Base-by-base conservation (phyloP, 2,797 vertebrate species). In the Sebastiscus albofasciatus region DNA sequence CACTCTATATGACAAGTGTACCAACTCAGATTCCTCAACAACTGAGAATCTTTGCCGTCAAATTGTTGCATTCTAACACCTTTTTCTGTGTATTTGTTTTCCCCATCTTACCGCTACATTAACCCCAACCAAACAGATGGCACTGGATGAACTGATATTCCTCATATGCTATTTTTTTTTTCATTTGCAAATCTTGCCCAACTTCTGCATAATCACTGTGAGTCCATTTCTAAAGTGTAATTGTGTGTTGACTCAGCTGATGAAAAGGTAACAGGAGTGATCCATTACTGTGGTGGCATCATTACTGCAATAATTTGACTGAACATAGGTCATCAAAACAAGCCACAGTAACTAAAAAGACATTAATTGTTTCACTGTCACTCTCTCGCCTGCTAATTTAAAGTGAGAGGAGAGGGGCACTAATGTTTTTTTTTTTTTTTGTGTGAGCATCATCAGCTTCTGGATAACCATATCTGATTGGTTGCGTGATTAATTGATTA, bases 221-320 rank as follows among this genome's bases (percentile, higher is more conserved):
- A 85, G 77, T 76, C 62, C 13, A 64, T 85, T 88, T 84, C 73
- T 56, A 74, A 62, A 76, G 67, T 73, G 9, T 83, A 89, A 87
- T 85, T 89, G 78, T 90, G 4, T 49, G 16, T 49, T 82, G 84
- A 92, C 86, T 88, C 77, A 87, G 85, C 79, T 91, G 88, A 89
- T 90, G 85, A 82, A 91, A 87, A 82, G 86, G 76, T 77, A 91
- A 91, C 84, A 79, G 83, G 52, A 84, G 84, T 83, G 65, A 95
- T 95, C 89, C 87, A 92, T 95, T 92, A 94, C 82, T 87, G 90
- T 92, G 89, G 39, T 74, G 52, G 84, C 80, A 80, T 93, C 92
- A 94, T 93, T 95, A 92, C 68, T 79, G 89, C 89, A 89, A 90
- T 94, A 91, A 93, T 94, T 93, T 87, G 83, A 90, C 89, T 72